Percentiles rank a stretch among this genome's conserved stretches.
Evolutionary conservation across 2,888 invertebrate genomes (phyloP).

Genomic region (Chouioia cunea): DNA sequence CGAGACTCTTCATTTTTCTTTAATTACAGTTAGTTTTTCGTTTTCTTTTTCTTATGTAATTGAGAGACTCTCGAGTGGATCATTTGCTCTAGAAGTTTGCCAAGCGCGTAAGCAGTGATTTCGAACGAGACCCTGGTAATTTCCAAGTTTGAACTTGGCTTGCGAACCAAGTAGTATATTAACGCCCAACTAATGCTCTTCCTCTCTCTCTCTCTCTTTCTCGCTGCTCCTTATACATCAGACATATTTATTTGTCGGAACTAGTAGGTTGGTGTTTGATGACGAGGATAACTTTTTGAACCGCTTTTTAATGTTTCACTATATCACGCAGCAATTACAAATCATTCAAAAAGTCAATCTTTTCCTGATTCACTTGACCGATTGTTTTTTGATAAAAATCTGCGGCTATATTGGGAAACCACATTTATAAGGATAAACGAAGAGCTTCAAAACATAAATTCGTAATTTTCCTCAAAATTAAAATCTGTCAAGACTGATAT

Average conservation of each 20-base stretch:
- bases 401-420: too few species aligned
- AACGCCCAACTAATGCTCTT: constrained; percentile 27
- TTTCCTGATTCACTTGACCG: too few species aligned
- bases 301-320: too few species aligned
- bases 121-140: constrained; percentile 39
- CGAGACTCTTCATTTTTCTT: constrained; percentile 1
- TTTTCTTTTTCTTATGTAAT: constrained; percentile 2
- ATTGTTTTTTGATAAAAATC: too few species aligned
- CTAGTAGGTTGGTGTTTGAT: too few species aligned
- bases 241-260: constrained; percentile 38
- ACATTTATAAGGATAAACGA: too few species aligned
- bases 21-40: not conserved
- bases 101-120: constrained; percentile 40
- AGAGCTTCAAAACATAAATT: too few species aligned
- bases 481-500: too few species aligned
- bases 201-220: constrained; percentile 6
- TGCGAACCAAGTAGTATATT: constrained; percentile 37
- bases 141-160: constrained; percentile 44
- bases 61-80: constrained; percentile 34
- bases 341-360: too few species aligned
- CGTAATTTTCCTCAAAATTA: too few species aligned
- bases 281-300: not conserved
- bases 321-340: too few species aligned
- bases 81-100: constrained; percentile 36
- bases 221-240: constrained; percentile 16